These are phyloP conservation scores for Pygmarrhopalites habei DNA, from an alignment of 1,140 invertebrate species.

Conservation along the genomic window DNA sequence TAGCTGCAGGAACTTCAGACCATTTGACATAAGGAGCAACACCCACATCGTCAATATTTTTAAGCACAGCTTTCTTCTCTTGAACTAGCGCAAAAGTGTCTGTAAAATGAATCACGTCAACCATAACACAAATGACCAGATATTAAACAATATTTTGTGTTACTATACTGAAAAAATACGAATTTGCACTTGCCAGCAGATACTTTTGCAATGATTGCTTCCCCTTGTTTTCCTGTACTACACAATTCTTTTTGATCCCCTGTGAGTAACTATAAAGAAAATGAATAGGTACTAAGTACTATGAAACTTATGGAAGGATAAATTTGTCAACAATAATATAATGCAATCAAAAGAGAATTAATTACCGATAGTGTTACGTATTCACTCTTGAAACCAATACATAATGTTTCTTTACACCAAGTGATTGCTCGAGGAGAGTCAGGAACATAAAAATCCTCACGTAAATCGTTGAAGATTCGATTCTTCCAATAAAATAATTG, in stretches of 20 bases:
- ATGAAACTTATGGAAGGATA: slow-evolving; percentile 8
- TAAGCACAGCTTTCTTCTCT: slow-evolving; percentile 75
- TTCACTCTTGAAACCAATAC: slow-evolving; percentile 75
- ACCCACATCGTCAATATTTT: slow-evolving; percentile 45
- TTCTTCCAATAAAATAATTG: slow-evolving; percentile 87
- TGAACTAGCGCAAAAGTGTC: slow-evolving; percentile 66
- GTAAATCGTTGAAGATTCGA: slow-evolving; percentile 66
- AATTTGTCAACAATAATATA: too few species aligned
- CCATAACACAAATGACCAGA: too few species aligned
- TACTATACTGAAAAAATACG: too few species aligned
- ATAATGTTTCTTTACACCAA: slow-evolving; percentile 77
- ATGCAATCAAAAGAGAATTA: slow-evolving; percentile 28
- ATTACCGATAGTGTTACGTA: slow-evolving; percentile 69
- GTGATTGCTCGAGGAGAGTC: slow-evolving; percentile 52
- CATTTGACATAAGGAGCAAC: slow-evolving; percentile 61
- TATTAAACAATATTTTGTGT: too few species aligned
- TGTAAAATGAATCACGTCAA: too few species aligned
- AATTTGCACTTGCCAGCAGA: too few species aligned
- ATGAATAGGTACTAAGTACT: slow-evolving; percentile 15
- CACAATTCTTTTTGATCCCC: slow-evolving; percentile 72
- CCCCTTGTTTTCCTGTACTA: slow-evolving; percentile 70
- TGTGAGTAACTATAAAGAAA: slow-evolving; percentile 38
- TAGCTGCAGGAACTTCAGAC: slow-evolving; percentile 66
- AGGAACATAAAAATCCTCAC: slow-evolving; percentile 62
- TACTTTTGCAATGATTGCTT: slow-evolving; percentile 72